A percentile compares a stretch with the other conserved stretches of the same genome.
phyloP scores from a whole-genome alignment of 2,888 invertebrate genomes.

The Rotaria macrura region DNA sequence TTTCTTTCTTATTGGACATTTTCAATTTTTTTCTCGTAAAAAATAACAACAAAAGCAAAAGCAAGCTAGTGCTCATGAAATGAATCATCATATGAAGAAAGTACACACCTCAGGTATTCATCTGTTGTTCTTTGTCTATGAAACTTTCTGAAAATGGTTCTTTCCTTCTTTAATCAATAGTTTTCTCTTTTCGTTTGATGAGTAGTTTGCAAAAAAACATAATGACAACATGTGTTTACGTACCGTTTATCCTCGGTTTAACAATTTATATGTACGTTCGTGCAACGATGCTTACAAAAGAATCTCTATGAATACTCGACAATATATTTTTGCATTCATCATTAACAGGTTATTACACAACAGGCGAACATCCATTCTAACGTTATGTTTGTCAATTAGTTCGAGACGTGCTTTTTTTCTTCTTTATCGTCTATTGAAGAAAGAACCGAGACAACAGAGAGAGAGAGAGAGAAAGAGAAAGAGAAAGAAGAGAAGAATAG shows the following conservation, averaged over 20 bases:
- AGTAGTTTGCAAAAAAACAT: background rate
- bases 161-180: background rate
- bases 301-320: constrained; percentile 1
- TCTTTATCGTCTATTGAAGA: background rate
- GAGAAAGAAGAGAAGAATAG: background rate
- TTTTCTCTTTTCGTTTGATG: background rate
- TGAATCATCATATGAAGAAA: background rate
- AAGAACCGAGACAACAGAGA: background rate
- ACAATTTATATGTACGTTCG: background rate
- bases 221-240: background rate
- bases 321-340: background rate
- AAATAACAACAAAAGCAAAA: background rate
- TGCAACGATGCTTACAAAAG: constrained; percentile 1
- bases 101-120: background rate
- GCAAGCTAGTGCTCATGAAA: constrained; percentile 1
- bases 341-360: constrained; percentile 12
- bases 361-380: background rate
- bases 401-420: background rate
- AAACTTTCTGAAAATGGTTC: background rate
- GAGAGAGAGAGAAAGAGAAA: background rate
- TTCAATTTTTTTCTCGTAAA: background rate
- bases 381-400: constrained; percentile 15
- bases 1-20: background rate
- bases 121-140: background rate
- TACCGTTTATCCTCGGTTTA: background rate